Conservation (phyloP, 2,888 invertebrate species). For the Odontomyia ornata region DNA sequence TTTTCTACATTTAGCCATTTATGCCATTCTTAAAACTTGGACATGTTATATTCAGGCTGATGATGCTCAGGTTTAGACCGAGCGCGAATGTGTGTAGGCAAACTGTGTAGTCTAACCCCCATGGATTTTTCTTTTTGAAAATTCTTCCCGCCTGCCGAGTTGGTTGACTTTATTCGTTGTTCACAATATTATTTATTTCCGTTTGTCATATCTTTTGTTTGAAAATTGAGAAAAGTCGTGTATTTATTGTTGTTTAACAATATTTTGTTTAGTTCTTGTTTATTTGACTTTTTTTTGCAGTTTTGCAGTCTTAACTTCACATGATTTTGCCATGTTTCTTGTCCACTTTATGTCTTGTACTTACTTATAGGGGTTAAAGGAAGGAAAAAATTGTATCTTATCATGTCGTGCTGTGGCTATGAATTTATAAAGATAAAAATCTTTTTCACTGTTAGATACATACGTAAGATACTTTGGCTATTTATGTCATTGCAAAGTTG, state of each 20-base stretch:
- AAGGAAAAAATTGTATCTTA: not conserved
- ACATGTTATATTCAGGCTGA: not conserved
- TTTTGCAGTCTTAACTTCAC: not conserved
- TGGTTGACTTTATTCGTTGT: constrained; percentile 37
- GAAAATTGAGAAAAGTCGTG: constrained; percentile 29
- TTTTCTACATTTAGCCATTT: not conserved
- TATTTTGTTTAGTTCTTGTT: not conserved
- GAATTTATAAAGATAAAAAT: not conserved
- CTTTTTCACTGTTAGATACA: constrained; percentile 9
- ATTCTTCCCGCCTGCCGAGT: constrained; percentile 28
- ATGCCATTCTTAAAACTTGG: not conserved
- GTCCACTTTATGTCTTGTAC: constrained; percentile 13
- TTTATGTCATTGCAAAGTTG: constrained; percentile 21
- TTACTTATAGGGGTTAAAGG: not conserved
- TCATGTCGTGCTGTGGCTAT: constrained; percentile 24
- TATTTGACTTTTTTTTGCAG: not conserved
- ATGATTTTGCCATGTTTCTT: constrained; percentile 43
- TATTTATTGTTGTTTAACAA: constrained; percentile 17
- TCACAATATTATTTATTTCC: constrained; percentile 41
- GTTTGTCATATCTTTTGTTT: constrained; percentile 42
- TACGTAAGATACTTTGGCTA: constrained; percentile 6
- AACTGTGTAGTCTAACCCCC: not conserved
- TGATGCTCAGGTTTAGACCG: too few species aligned
- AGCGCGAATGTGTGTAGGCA: too few species aligned
- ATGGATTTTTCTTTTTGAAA: not conserved